Base-by-base conservation (phyloP, 2,113 vertebrate genomes). In the Lagenorhynchus albirostris region DNA sequence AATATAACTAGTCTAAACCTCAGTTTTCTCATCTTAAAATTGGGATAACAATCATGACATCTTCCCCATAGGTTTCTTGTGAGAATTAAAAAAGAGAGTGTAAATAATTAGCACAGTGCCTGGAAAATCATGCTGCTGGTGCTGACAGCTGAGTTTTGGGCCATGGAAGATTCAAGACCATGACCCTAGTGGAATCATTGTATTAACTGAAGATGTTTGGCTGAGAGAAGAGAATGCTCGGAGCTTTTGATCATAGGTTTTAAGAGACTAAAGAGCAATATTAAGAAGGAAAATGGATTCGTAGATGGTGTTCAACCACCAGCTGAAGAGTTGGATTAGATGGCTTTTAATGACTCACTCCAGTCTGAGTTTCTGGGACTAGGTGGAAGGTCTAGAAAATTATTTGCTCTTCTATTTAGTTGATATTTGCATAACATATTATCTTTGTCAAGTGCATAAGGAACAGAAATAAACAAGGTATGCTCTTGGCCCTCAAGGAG, bases 11-110 rank as follows among this genome's bases (percentile, higher is more conserved):
- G 25, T 47, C 13, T 53, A 36, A 96, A 65, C 12, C 36, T 79
- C 47, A 71, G 63, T 96, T 77, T 94, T 62, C 36, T 89, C 53
- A 90, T n/a, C 26, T 89, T 77, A 44, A 77, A 95, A 55, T 47
- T 63, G 20, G 38, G 38, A 50, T 77, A 62, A 41, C 50, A 79
- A 71, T 85, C 38, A 14, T 4, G 82, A 15, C 15, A 47, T 6
- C 4, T 62, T 85, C 17, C 10, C 25, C 8, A 68, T 11, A 50
- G 15, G 14, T 82, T 86, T 87, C 74, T 97, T 33, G 2, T 89
- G 25, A 90, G 12, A 53, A 65, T 92, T 89, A 90, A 90, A 68
- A 63, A 76, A 86, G 9, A 76, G 17, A 50, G 15, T 68, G 21
- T 67, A 74, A 21, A n/a, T 53, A 80, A 62, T 89, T 53, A 79